Base-by-base conservation (phyloP, 1,140 invertebrate genomes). In the Medauroidea extradentata region DNA sequence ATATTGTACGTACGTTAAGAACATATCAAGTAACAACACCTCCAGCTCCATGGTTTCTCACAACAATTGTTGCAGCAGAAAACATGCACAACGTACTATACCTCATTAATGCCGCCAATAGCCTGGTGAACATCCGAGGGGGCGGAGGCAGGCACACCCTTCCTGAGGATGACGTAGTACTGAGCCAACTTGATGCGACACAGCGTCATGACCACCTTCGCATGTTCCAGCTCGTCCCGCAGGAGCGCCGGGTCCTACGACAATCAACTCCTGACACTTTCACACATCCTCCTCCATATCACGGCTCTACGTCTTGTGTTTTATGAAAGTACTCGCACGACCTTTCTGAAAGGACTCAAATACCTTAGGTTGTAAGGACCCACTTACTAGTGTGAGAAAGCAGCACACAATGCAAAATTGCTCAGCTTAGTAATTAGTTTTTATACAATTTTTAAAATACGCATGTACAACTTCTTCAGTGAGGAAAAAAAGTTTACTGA, bases 31-130 rank as follows among this genome's bases (percentile, higher is more conserved):
- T n/a, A n/a, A n/a, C n/a, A n/a, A n/a, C n/a, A n/a, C n/a, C n/a
- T n/a, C n/a, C n/a, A n/a, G n/a, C n/a, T n/a, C n/a, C n/a, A n/a
- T n/a, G n/a, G n/a, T n/a, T n/a, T n/a, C n/a, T n/a, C n/a, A n/a
- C n/a, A n/a, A n/a, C n/a, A n/a, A n/a, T n/a, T n/a, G n/a, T n/a
- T n/a, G n/a, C n/a, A n/a, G n/a, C n/a, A n/a, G n/a, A n/a, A n/a
- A n/a, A n/a, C n/a, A n/a, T n/a, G n/a, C n/a, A n/a, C n/a, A n/a
- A n/a, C n/a, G n/a, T n/a, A n/a, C n/a, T n/a, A n/a, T 34, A 77
- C 65, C 61, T 78, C 76, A 51, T 76, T 72, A 13, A 78, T 75
- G 9, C 74, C 75, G 59, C 76, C 75, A 3, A 78, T 53, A 0
- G 75, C 70, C 16, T 72, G 69, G 14, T 62, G 63, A 0, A 73